Conservation (phyloP, 2,888 invertebrate species). For the Pinctada fucata region DNA sequence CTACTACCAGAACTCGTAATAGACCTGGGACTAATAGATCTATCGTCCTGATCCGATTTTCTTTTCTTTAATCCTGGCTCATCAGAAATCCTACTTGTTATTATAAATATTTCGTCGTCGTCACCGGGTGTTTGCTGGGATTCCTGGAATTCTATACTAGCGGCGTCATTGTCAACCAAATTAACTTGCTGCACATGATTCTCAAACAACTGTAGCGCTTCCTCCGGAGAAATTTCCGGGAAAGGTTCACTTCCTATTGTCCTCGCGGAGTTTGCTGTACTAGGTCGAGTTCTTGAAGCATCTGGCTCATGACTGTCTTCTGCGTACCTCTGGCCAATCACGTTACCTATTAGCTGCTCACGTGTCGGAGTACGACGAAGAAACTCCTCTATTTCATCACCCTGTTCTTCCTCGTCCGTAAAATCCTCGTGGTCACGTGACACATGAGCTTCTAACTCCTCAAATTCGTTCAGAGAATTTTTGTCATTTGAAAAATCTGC, state of each 20-base stretch:
- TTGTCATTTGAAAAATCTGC: slow-evolving; percentile 54
- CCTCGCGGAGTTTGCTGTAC: slow-evolving; percentile 61
- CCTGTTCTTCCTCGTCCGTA: slow-evolving; percentile 45
- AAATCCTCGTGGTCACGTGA: slow-evolving; percentile 47
- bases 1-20: slow-evolving; percentile 37
- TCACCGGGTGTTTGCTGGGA: slow-evolving; percentile 50
- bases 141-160: slow-evolving; percentile 57
- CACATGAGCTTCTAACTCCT: slow-evolving; percentile 60
- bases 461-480: slow-evolving; percentile 69
- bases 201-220: slow-evolving; percentile 56
- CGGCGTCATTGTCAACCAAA: slow-evolving; percentile 47
- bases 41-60: slow-evolving; percentile 52
- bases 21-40: slow-evolving; percentile 48
- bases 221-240: slow-evolving; percentile 67
- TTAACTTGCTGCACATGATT: slow-evolving; percentile 43
- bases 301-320: slow-evolving; percentile 44
- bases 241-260: slow-evolving; percentile 67
- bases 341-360: slow-evolving; percentile 41
- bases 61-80: slow-evolving; percentile 55
- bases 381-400: slow-evolving; percentile 51
- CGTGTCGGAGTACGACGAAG: slow-evolving; percentile 42
- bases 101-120: slow-evolving; percentile 64
- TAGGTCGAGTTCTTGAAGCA: slow-evolving; percentile 50
- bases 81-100: slow-evolving; percentile 56
- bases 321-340: slow-evolving; percentile 21